Base-by-base conservation (phyloP, 1,140 invertebrate species). In the Coelopa frigida region DNA sequence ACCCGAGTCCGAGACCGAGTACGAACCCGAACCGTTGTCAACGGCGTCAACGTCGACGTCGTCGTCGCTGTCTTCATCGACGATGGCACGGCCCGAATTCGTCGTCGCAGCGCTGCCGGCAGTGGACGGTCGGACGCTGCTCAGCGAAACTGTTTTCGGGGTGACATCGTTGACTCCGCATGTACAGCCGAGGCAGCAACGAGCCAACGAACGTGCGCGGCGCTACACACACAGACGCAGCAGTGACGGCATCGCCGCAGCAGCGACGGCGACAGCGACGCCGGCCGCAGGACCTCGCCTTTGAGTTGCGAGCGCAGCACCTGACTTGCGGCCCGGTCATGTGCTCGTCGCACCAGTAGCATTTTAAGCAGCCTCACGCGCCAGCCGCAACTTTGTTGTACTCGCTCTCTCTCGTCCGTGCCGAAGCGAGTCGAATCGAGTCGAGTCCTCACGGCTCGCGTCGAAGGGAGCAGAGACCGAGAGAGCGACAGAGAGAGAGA, bases 331-430 rank as follows among this genome's bases (percentile, higher is more conserved):
- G 54, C 33, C 53, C 52, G 56, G 64, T 68, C 64, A 68, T 68
- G 59, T 61, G 59, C 64, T 44, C 44, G 55, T 38, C 50, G 56
- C 57, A 57, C 62, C 62, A 66, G 62, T 64, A 63, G 65, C 65
- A 68, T 65, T 68, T 68, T 68, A 66, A 68, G 58, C 62, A 69
- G 62, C 52, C 56, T 66, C 66, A 68, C 66, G 66, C 61, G 58
- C 55, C 17, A 27, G 20, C 21, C 22, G 20, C 26, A 14, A 11
- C 10, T 40, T 40, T 26, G 22, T 23, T 21, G n/a, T 20, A 8
- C 38, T 14, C 4, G 24, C 5, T 29, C 14, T 18, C 40, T 29
- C 24, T 15, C 21, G 21, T 29, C 27, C 40, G 11, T 29, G 20
- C 24, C 12, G 18, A 40, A 11, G 1, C 4, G 26, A 7, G 17